Base-by-base conservation (phyloP, 2,888 invertebrate genomes). In the Sycophila texana region DNA sequence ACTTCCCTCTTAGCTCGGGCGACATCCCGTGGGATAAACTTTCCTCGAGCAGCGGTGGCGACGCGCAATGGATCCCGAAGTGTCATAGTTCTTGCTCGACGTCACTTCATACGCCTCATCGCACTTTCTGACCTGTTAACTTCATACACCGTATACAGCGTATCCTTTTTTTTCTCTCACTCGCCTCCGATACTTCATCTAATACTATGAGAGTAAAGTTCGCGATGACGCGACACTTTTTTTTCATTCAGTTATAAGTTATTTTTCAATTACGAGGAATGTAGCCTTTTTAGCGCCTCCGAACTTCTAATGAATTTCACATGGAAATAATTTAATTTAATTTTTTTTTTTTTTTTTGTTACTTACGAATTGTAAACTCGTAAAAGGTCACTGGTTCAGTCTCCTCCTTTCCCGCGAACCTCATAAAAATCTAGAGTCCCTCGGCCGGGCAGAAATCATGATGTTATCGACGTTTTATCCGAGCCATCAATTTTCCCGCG, bases 11-110 rank as follows among this genome's bases (percentile, higher is more conserved):
- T 83, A 83, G 82, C 66, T 58, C 67, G 61, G 22, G 14, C 22
- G 57, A 76, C 73, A 66, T 72, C 83, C 82, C 77, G 58, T 79
- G 83, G 85, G 84, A 81, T 83, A 82, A 85, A 86, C 83, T 86
- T 84, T 82, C 79, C 79, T 73, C 74, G 80, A 74, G 71, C 81
- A 79, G 81, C 81, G 22, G 47, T 39, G 39, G 39, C 39, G 39
- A 39, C 39, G 30, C n/a, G 26, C 18, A 66, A 74, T 26, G 58
- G 61, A 83, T 84, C 81, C 60, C 51, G 39, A 68, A 63, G 63
- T 80, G 63, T 80, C 80, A 58, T 26, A 79, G 81, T 67, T 65
- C 79, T 39, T 39, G 66, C 47, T 7, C 58, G 39, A n/a, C 47
- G 18, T 61, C 68, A 30, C 61, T 71, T 74, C 58, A 75, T 63